Evolutionary conservation across 2,113 vertebrate species (phyloP).

Genomic region (Bettongia penicillata): DNA sequence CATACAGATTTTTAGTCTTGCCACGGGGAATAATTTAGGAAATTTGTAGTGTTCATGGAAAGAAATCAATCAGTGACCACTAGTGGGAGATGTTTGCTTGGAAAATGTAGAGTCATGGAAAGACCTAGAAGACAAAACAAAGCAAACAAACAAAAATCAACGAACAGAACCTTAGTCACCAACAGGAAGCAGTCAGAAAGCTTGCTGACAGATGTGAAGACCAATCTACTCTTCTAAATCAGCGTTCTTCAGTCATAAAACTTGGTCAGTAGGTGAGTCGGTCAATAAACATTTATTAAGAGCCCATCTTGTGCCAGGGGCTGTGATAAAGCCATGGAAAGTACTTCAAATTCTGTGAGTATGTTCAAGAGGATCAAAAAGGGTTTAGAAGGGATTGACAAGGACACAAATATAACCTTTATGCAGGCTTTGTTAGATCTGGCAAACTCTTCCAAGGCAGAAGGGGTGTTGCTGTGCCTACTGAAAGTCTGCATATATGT

Average conservation of each 20-base stretch:
- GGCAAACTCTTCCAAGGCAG: not conserved
- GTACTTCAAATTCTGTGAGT: not conserved
- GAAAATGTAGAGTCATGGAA: not conserved
- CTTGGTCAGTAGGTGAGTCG: not conserved
- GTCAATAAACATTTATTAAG: not conserved
- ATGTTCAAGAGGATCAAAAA: not conserved
- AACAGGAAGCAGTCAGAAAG: not conserved
- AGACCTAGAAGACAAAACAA: not conserved
- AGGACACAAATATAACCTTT: not conserved
- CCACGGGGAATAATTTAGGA: not conserved
- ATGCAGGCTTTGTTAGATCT: not conserved
- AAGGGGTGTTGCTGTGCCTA: not conserved
- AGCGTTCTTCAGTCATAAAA: not conserved
- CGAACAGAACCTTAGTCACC: not conserved
- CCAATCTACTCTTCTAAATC: not conserved
- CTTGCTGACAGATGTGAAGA: not conserved
- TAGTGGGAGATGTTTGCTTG: not conserved
- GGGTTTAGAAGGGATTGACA: not conserved
- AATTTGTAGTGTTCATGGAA: not conserved
- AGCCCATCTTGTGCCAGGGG: not conserved
- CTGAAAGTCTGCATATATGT: not conserved
- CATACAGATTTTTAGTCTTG: constrained; percentile 21
- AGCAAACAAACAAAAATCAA: not conserved
- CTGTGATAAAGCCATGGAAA: not conserved
- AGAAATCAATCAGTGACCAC: not conserved